A percentile compares a stretch with the other conserved stretches of the same genome.
phyloP scores from a whole-genome alignment of 2,888 invertebrate species.

The Tuta absoluta region DNA sequence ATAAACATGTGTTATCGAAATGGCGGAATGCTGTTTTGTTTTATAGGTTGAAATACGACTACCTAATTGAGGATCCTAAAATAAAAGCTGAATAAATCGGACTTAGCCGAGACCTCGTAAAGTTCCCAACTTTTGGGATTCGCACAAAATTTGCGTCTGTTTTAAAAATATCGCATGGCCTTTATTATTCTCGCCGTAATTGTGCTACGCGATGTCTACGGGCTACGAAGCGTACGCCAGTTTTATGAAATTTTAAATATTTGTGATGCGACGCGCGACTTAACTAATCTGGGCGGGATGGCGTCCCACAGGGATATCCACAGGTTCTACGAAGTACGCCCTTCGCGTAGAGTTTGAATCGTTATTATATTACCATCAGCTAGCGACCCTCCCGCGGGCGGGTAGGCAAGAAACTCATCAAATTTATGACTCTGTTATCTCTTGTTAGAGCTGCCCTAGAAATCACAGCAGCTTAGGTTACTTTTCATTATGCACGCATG shows the following conservation, averaged over 20 bases:
- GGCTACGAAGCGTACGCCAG: background rate
- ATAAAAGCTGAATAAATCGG: conserved; percentile 8
- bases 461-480: background rate
- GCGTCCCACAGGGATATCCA: background rate
- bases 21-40: background rate
- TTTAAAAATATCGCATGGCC: conserved; percentile 12
- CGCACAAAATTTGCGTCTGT: conserved; percentile 19
- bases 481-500: background rate
- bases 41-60: background rate
- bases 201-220: conserved; percentile 6
- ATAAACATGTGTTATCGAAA: background rate
- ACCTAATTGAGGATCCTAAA: background rate
- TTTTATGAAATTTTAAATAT: conserved; percentile 19
- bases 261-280: conserved; percentile 1
- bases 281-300: conserved; percentile 18
- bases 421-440: conserved; percentile 20
- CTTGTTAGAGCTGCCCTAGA: background rate
- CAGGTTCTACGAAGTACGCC: background rate
- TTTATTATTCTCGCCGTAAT: conserved; percentile 16
- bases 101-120: conserved; percentile 14
- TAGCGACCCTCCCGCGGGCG: background rate
- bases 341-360: background rate
- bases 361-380: background rate
- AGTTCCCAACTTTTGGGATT: conserved; percentile 20
- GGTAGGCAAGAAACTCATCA: background rate